phyloP scores from a whole-genome alignment of 2,888 invertebrate species.

The Phyto melanocephala region DNA sequence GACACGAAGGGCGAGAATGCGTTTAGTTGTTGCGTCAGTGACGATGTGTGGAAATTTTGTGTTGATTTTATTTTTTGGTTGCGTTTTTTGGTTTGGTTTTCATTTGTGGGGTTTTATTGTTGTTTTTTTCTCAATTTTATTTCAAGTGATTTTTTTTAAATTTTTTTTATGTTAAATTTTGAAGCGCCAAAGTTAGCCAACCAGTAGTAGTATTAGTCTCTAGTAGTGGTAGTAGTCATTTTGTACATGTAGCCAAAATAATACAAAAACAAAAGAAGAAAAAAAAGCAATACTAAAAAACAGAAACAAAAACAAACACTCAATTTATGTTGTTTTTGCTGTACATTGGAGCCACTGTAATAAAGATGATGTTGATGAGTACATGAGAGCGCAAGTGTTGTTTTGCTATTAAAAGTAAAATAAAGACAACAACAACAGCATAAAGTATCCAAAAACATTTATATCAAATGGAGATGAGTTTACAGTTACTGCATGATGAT shows the following conservation, averaged over 20 bases:
- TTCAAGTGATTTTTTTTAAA: slow-evolving; percentile 19
- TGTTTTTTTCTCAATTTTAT: slow-evolving; percentile 35
- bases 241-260: slow-evolving; percentile 30
- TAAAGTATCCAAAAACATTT: neutral
- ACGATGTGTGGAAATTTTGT: slow-evolving; percentile 68
- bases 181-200: slow-evolving; percentile 65
- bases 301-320: slow-evolving; percentile 50
- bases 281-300: neutral
- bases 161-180: slow-evolving; percentile 48
- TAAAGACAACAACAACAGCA: neutral
- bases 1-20: slow-evolving; percentile 51
- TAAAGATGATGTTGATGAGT: slow-evolving; percentile 29
- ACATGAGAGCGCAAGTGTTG: slow-evolving; percentile 63
- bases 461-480: slow-evolving; percentile 41
- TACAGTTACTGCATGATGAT: slow-evolving; percentile 19
- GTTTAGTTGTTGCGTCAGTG: slow-evolving; percentile 66
- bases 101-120: slow-evolving; percentile 4
- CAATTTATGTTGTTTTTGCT: slow-evolving; percentile 53
- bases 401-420: slow-evolving; percentile 32
- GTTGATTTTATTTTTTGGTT: slow-evolving; percentile 69
- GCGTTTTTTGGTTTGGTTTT: slow-evolving; percentile 58
- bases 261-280: slow-evolving; percentile 4
- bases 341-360: slow-evolving; percentile 13
- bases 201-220: slow-evolving; percentile 59
- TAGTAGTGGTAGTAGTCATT: slow-evolving; percentile 44